These are phyloP conservation scores for Brachirus orientalis DNA, from an alignment of 2,113 vertebrate species.

Conservation along the genomic window DNA sequence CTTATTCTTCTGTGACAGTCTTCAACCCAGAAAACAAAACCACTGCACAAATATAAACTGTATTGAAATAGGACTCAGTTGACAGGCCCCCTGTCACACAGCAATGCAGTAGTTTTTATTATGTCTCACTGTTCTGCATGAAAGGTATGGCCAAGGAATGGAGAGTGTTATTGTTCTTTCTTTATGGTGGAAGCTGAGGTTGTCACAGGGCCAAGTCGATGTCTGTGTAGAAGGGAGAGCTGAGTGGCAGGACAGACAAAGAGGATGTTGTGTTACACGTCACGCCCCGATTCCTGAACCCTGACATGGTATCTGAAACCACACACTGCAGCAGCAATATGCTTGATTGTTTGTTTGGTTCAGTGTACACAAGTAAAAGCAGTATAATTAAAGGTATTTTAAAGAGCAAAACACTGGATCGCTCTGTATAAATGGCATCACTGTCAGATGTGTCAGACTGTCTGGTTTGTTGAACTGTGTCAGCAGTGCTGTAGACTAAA, in stretches of 20 bases:
- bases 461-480: not conserved
- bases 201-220: not conserved
- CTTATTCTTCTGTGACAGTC: not conserved
- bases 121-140: not conserved
- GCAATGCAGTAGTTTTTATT: not conserved
- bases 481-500: not conserved
- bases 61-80: not conserved
- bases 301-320: not conserved
- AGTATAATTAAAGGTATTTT: not conserved
- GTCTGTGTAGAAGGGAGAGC: slow-evolving; percentile 1
- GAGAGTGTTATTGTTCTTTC: not conserved
- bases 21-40: slow-evolving; percentile 24
- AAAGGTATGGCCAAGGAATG: not conserved
- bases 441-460: slow-evolving; percentile 1
- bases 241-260: slow-evolving; percentile 2
- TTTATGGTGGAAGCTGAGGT: not conserved
- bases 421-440: not conserved
- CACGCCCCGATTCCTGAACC: slow-evolving; percentile 4
- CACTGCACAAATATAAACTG: not conserved
- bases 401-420: not conserved
- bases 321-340: not conserved
- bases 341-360: not conserved
- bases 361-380: not conserved
- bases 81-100: not conserved
- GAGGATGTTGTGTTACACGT: slow-evolving; percentile 7